These are phyloP conservation scores for Aethina tumida DNA, from an alignment of 1,140 invertebrate species.

Conservation along the genomic window DNA sequence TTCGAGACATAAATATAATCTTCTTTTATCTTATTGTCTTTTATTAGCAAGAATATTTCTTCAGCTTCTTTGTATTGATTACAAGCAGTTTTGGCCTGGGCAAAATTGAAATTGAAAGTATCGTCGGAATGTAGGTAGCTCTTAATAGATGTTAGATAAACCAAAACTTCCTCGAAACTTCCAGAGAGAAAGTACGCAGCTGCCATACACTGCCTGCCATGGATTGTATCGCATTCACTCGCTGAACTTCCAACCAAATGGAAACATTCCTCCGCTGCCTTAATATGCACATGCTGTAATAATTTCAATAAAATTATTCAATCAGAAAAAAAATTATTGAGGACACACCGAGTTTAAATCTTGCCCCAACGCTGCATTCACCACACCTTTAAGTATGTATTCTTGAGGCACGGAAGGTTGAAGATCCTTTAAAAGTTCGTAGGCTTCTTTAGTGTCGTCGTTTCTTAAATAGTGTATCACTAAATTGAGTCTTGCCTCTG, in stretches of 20 bases:
- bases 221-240: slow-evolving; percentile 91
- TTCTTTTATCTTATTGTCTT: slow-evolving; percentile 72
- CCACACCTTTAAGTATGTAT: slow-evolving; percentile 94
- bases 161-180: slow-evolving; percentile 92
- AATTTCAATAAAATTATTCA: slow-evolving; percentile 5
- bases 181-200: slow-evolving; percentile 89
- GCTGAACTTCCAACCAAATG: slow-evolving; percentile 92
- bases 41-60: slow-evolving; percentile 77
- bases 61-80: slow-evolving; percentile 94
- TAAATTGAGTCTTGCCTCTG: slow-evolving; percentile 92
- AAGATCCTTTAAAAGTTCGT: slow-evolving; percentile 82
- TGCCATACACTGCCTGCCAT: slow-evolving; percentile 94
- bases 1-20: slow-evolving; percentile 86
- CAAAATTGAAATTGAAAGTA: slow-evolving; percentile 96
- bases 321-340: slow-evolving; percentile 6
- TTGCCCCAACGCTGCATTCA: slow-evolving; percentile 88
- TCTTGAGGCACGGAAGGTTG: slow-evolving; percentile 91
- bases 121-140: slow-evolving; percentile 78
- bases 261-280: slow-evolving; percentile 92
- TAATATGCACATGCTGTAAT: slow-evolving; percentile 81
- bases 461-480: slow-evolving; percentile 91
- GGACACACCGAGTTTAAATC: slow-evolving; percentile 73
- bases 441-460: slow-evolving; percentile 84
- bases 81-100: slow-evolving; percentile 86
- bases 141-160: slow-evolving; percentile 95